Percentiles rank a stretch among this genome's conserved stretches.
phyloP scores from a whole-genome alignment of 2,888 invertebrate species.

The Quadroppia sp. region DNA sequence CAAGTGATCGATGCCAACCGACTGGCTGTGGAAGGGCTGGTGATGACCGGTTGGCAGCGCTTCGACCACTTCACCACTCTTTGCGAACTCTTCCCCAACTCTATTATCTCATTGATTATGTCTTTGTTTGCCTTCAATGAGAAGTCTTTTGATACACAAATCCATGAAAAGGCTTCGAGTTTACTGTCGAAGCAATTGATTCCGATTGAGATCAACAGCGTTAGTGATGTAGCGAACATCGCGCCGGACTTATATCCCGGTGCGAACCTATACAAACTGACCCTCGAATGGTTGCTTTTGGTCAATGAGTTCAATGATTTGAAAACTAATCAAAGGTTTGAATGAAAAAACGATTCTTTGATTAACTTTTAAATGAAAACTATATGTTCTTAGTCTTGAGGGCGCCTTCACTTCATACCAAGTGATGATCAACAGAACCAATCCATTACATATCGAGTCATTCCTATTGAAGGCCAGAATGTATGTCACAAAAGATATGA shows the following conservation, averaged over 20 bases:
- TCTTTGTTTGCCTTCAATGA: too few species aligned
- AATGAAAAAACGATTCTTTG: background rate
- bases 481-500: background rate
- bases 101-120: too few species aligned
- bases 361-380: background rate
- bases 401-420: background rate
- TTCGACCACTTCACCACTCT: constrained; percentile 52
- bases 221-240: background rate
- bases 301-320: background rate
- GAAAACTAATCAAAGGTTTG: background rate
- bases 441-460: background rate
- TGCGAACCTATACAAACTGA: background rate
- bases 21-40: too few species aligned
- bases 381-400: background rate
- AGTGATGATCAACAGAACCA: background rate
- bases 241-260: background rate
- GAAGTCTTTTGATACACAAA: too few species aligned
- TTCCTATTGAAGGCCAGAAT: background rate
- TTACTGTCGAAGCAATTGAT: background rate
- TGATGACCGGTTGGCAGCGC: constrained; percentile 50
- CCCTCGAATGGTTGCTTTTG: background rate
- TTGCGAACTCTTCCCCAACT: constrained; percentile 51
- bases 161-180: too few species aligned
- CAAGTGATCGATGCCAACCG: background rate
- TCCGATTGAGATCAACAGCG: background rate